phyloP scores from a whole-genome alignment of 2,113 vertebrate species.

The Tretioscincus oriximinensis region DNA sequence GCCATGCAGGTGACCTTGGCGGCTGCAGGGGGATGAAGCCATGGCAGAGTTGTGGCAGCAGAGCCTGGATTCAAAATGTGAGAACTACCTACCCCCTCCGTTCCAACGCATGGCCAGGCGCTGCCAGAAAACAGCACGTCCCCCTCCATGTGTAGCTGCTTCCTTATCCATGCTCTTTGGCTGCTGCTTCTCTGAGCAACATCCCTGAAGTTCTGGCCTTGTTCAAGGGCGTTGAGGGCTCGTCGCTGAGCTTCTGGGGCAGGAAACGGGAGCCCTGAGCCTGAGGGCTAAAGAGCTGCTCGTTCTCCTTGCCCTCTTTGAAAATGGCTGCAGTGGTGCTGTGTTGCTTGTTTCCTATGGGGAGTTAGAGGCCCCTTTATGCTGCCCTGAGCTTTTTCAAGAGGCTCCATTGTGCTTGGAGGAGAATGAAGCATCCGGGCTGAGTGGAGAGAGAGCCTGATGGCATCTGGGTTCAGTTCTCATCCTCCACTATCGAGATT shows the following conservation, averaged over 20 bases:
- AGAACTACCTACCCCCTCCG: neutral
- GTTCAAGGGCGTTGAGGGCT: neutral
- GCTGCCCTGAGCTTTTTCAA: too few relatives aligned
- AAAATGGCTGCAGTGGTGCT: too few relatives aligned
- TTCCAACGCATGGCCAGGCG: neutral
- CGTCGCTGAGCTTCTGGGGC: neutral
- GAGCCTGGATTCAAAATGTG: neutral
- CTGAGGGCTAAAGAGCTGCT: neutral
- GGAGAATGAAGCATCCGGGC: too few relatives aligned
- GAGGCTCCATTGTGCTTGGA: too few relatives aligned
- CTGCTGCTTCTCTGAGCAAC: fast-evolving
- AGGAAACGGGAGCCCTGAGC: neutral
- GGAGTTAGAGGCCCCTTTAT: too few relatives aligned
- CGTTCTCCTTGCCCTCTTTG: too few relatives aligned
- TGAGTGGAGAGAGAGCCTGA: too few relatives aligned
- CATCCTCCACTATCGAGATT: too few relatives aligned
- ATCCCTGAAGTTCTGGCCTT: too few relatives aligned
- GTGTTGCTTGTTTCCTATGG: neutral
- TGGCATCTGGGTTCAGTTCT: too few relatives aligned
- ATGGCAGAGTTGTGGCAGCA: neutral
- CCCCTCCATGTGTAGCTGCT: neutral
- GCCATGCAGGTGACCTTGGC: neutral
- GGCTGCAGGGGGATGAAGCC: neutral
- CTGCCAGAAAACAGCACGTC: neutral
- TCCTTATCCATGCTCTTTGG: too few relatives aligned